phyloP scores from a whole-genome alignment of 2,113 vertebrate species.

The Sialia sialis region DNA sequence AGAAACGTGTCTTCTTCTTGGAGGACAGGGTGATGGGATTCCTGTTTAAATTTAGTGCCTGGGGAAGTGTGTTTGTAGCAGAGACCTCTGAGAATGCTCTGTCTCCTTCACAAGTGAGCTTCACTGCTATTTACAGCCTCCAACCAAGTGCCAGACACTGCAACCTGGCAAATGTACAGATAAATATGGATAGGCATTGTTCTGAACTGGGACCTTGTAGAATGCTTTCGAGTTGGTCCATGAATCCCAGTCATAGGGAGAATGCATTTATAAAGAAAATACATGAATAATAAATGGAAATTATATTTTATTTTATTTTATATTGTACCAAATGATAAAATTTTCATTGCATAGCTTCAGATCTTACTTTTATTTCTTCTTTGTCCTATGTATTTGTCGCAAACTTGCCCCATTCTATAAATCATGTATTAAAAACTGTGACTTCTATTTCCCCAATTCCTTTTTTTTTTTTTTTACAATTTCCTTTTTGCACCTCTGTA shows the following conservation, averaged over 20 bases:
- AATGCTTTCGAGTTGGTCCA: background rate
- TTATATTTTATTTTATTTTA: background rate
- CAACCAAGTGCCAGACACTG: background rate
- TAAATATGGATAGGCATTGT: background rate
- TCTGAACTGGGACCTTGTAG: background rate
- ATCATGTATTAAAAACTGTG: background rate
- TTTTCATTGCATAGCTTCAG: background rate
- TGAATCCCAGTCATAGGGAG: background rate
- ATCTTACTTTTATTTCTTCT: background rate
- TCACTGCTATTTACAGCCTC: constrained; percentile 15
- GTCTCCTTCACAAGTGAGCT: background rate
- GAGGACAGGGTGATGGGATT: background rate
- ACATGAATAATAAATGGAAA: background rate
- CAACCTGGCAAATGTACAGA: background rate
- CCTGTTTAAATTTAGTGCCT: constrained; percentile 31
- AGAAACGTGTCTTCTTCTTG: background rate
- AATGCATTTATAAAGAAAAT: background rate
- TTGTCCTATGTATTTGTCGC: background rate
- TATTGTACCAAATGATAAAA: background rate
- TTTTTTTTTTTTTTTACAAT: background rate
- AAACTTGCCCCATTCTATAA: background rate
- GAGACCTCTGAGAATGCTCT: constrained; percentile 20
- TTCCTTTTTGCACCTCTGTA: background rate
- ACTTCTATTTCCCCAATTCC: background rate
- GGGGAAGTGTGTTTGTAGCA: background rate